Base-by-base conservation (phyloP, 1,140 invertebrate genomes). In the Cotesia glomerata region DNA sequence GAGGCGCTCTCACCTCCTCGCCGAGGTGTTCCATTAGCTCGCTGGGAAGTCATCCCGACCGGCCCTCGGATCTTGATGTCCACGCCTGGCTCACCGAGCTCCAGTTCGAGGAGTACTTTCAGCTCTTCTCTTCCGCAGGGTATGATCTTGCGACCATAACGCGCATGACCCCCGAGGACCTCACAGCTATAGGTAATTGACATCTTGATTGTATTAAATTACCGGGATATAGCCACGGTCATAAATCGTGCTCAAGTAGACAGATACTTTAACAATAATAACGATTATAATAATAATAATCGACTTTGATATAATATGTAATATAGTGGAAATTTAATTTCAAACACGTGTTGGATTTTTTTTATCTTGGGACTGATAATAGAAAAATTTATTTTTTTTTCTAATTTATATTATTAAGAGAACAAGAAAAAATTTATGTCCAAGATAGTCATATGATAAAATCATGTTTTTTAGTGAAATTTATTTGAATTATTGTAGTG, bases 61-160 rank as follows among this genome's bases (percentile, higher is more conserved):
- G 91, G 91, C 80, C 88, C 87, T 75, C 90, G 89, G 88, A 91
- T 91, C 70, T 89, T 88, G 97, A 99, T 80, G 94, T 99, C 74
- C 93, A 95, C 78, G 93, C 94, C 70, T 99, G 98, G 97, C 88
- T 99, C 77, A 91, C 94, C 51, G 96, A 98, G 81, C 90, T 99
- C 51, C 95, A 97, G 81, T 97, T 98, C 88, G 97, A 98, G 84
- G 96, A 99, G 83, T 99, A 99, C 87, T 95, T 96, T 75, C 91
- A 94, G 45, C 90, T 98, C 26, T 99, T 99, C 86, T 91, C 97
- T 61, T 91, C 94, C 18, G 96, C 98, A 52, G 98, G 98, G 45
- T 99, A 99, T 85, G 98, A 99, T 88, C 92, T 99, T 88, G 93
- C 96, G 18, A 99, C 98, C 0, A 97, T 99, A 79, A 95, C 96